Base-by-base conservation (phyloP, 2,113 vertebrate species). In the Furnarius figulus region DNA sequence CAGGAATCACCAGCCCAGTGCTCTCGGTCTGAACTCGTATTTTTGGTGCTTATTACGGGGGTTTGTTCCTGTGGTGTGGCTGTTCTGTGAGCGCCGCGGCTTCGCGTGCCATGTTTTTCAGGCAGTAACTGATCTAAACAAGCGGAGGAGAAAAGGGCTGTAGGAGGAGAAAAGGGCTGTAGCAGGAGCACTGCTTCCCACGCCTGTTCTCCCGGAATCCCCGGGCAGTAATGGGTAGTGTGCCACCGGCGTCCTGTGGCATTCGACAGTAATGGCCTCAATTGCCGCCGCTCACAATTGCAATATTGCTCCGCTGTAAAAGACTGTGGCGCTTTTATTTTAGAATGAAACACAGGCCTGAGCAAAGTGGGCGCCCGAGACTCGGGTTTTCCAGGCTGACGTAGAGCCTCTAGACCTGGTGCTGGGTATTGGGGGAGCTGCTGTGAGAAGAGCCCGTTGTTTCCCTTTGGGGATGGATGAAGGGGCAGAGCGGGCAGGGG, bases 51-150 rank as follows among this genome's bases (percentile, higher is more conserved):
- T 23, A 2, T 76, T 66, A 12, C 0, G 12, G 49, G 55, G 76
- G 20, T 44, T 78, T 3, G 1, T 31, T 90, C 20, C 62, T 0
- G 4, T 1, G 18, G 22, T 4, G 1, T 4, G 46, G 28, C 27
- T 39, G 24, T 35, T 62, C 62, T 5, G 3, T 4, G 46, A 73
- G 65, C 74, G 55, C 8, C 5, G 12, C 55, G 42, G 85, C 85
- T 24, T 50, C 24, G 67, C 1, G 1, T 44, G 85, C 15, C 62
- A 1, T 62, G 5, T 85, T 89, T 81, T 66, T 62, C 68, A 37
- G 88, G 93, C 23, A 1, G 93, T 90, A 88, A 97, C 47, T 7
- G 95, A 95, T 92, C 95, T 96, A 88, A 97, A 94, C 63, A 61
- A 61, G 94, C 3, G 0, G 56, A 40, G 87, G 93, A 91, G 90